phyloP scores from a whole-genome alignment of 2,888 invertebrate species.

The Lasioglossum marginatum region DNA sequence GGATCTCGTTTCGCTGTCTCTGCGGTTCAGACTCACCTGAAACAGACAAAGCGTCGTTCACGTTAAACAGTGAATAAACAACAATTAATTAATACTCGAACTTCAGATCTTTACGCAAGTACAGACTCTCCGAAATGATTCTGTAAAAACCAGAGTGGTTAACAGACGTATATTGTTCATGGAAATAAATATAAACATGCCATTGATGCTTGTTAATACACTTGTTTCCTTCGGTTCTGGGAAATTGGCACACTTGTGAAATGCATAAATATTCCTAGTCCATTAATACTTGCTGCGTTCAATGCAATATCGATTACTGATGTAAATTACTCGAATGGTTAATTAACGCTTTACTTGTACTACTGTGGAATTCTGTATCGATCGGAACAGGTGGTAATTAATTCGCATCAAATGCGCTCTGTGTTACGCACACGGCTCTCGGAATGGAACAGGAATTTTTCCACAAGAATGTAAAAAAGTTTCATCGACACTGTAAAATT shows the following conservation, averaged over 20 bases:
- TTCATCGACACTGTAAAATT: neutral
- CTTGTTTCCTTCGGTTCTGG: neutral
- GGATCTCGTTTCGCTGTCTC: neutral
- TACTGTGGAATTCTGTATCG: conserved; percentile 1
- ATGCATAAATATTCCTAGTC: neutral
- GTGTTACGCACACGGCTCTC: neutral
- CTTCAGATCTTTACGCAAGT: neutral
- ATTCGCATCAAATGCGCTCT: neutral
- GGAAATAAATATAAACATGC: neutral
- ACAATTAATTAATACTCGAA: neutral
- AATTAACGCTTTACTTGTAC: conserved; percentile 8
- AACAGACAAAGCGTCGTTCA: conserved; percentile 17
- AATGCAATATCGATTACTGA: neutral
- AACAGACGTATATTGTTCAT: neutral
- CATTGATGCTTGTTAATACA: neutral
- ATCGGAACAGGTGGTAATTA: neutral
- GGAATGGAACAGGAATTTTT: neutral
- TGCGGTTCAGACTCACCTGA: conserved; percentile 26
- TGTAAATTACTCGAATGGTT: neutral
- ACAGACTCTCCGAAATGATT: neutral
- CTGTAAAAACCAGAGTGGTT: neutral
- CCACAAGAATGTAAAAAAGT: neutral
- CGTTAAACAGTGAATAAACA: neutral
- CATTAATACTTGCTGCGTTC: neutral
- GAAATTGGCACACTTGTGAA: neutral